These are phyloP conservation scores for Aplysina aerophoba DNA, from an alignment of 37 sponge, comb jelly and placozoan genomes.

Conservation along the genomic window DNA sequence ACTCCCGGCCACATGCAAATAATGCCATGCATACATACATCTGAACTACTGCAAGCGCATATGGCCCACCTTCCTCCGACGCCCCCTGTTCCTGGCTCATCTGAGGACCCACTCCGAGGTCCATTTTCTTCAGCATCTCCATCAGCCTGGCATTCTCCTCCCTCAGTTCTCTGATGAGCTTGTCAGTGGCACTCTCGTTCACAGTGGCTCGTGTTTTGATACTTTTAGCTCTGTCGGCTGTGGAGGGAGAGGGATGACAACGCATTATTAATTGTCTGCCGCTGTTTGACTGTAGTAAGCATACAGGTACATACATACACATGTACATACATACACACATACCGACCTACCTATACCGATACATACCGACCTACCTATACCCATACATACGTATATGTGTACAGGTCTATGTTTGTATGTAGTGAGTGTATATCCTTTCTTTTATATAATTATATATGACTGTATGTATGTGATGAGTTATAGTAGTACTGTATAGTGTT, in stretches of 20 bases:
- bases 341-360: too few relatives aligned
- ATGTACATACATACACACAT: too few relatives aligned
- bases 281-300: too few relatives aligned
- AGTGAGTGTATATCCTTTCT: too few relatives aligned
- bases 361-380: too few relatives aligned
- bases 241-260: neutral
- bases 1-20: too few relatives aligned
- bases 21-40: neutral
- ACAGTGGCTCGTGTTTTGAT: slow-evolving; percentile 73
- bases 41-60: neutral
- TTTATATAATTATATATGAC: too few relatives aligned
- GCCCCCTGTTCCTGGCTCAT: slow-evolving; percentile 10
- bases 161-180: slow-evolving; percentile 67
- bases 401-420: too few relatives aligned
- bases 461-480: neutral
- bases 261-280: too few relatives aligned
- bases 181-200: slow-evolving; percentile 78
- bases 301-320: too few relatives aligned
- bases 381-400: too few relatives aligned
- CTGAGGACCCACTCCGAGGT: neutral
- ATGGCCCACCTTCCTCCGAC: slow-evolving; percentile 36
- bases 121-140: slow-evolving; percentile 53
- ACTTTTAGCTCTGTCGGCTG: slow-evolving; percentile 77
- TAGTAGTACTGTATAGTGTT: neutral
- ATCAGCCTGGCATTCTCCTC: slow-evolving; percentile 73